Base-by-base conservation (phyloP, 2,797 vertebrate species). In the Dicrostonyx torquatus region DNA sequence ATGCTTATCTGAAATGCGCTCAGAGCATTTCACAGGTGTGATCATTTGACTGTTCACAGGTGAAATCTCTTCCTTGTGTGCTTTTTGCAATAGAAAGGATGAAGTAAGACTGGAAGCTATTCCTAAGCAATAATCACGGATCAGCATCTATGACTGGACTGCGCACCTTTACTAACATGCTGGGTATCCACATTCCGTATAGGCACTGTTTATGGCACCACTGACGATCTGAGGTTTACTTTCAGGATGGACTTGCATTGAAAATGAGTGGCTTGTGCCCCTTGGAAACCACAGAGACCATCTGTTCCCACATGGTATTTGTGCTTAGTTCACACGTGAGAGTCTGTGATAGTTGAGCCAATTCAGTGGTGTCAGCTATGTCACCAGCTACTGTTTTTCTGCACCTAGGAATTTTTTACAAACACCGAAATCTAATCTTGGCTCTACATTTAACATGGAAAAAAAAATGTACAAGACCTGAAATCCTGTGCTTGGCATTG, bases 1-100 rank as follows among this genome's bases (percentile, higher is more conserved):
- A 37, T 83, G 73, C 68, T 89, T 93, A 93, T 83, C 34, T 66
- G 77, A 91, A 95, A 94, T 84, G 77, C 82, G 48, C 45, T 91
- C 68, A 79, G 87, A 85, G 62, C 73, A n/a, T n/a, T n/a, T n/a
- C n/a, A n/a, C n/a, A n/a, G n/a, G n/a, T n/a, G n/a, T n/a, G n/a
- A n/a, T n/a, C n/a, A n/a, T n/a, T n/a, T 85, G 58, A 55, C 73
- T 91, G 29, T 94, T 94, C 90, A 79, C 85, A 94, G 87, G 55
- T n/a, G n/a, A 50, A 88, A 60, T 83, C 84, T 94, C 84, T 91
- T 93, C 78, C 85, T 73, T 80, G 60, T 29, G 34, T 40, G 48
- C 53, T 91, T 5, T 93, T 93, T 86, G 29, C 66, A 85, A 93
- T 26, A 86, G 89, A 91, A 72, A 62, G 70, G 6, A 60, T 90